Evolutionary conservation across 2,888 invertebrate species (phyloP), one percentile per base, ranked within the genome.

Genomic region (Caenorhabditis angaria): DNA sequence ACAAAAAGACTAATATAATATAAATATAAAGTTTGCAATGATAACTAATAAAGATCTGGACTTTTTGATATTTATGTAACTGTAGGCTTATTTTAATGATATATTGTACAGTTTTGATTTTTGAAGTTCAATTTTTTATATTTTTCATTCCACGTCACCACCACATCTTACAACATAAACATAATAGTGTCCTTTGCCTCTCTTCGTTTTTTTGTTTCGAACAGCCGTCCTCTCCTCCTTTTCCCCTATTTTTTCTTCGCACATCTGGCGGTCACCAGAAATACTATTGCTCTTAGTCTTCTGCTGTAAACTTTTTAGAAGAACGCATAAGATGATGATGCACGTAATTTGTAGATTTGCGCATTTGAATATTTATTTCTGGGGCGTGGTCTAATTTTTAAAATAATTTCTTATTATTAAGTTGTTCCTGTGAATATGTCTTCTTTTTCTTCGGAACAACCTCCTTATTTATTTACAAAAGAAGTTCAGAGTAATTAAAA

Each of bases 121-220:
- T 18, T 18, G 18, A 41, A 41, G 41, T 41, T 41, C 41, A 50
- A n/a, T n/a, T n/a, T n/a, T 50, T 1, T 50, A 48, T 20, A 48
- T 24, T 20, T 50, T 8, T 2, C 22, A 18, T 50, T 24, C 50
- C 50, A 50, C 50, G 22, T 24, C 50, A 50, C 22, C 50, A 50
- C 20, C 48, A 48, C 50, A 22, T 50, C 20, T 50, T 50, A 24
- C 50, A 24, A 24, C 50, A 50, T 41, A 41, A 41, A 41, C 41
- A 41, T 41, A 41, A 18, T 41, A 18, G 14, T 41, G 32, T 32
- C 10, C 14, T 41, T 12, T 41, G 41, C 41, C 50, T 50, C 24
- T 50, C 22, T 22, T 50, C 24, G 3, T 18, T 24, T 24, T 24
- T 50, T 41, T 41, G n/a, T 50, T 8, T 6, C 50, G 50, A 50